These are phyloP conservation scores for Zosterops borbonicus DNA, from an alignment of 2,113 vertebrate species.

Conservation along the genomic window DNA sequence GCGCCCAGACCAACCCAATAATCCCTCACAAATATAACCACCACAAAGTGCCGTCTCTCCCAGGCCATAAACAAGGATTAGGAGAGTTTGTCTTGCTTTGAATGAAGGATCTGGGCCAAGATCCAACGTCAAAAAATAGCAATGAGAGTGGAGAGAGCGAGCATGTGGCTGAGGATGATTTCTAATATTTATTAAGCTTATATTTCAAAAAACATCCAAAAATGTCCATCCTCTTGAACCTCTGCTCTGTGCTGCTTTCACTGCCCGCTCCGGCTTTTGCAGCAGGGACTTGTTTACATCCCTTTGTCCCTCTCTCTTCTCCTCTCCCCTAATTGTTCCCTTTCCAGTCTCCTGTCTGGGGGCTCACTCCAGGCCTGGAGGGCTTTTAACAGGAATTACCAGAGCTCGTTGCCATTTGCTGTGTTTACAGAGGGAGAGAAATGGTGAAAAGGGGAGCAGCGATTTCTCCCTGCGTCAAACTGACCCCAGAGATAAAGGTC, in stretches of 20 bases:
- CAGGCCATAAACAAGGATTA: not conserved
- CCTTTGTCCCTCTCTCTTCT: not conserved
- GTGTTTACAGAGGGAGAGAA: not conserved
- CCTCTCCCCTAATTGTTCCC: conserved; percentile 11
- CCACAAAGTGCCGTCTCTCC: not conserved
- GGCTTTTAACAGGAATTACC: not conserved
- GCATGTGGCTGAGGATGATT: not conserved
- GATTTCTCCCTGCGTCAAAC: not conserved
- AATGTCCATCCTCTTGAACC: not conserved
- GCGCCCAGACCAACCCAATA: not conserved
- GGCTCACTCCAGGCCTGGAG: not conserved
- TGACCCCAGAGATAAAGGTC: not conserved
- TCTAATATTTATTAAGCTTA: not conserved
- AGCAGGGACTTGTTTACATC: not conserved
- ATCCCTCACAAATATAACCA: not conserved
- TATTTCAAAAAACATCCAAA: not conserved
- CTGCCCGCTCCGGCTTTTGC: not conserved
- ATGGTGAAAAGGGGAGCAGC: not conserved
- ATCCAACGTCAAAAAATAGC: not conserved
- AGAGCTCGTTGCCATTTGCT: not conserved
- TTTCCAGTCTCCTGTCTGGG: not conserved
- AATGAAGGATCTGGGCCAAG: not conserved
- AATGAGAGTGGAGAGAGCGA: not conserved
- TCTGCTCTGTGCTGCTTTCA: not conserved
- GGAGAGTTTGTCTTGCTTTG: not conserved